Evolutionary conservation across 2,113 vertebrate species (phyloP).

Genomic region (Malurus cyaneus): DNA sequence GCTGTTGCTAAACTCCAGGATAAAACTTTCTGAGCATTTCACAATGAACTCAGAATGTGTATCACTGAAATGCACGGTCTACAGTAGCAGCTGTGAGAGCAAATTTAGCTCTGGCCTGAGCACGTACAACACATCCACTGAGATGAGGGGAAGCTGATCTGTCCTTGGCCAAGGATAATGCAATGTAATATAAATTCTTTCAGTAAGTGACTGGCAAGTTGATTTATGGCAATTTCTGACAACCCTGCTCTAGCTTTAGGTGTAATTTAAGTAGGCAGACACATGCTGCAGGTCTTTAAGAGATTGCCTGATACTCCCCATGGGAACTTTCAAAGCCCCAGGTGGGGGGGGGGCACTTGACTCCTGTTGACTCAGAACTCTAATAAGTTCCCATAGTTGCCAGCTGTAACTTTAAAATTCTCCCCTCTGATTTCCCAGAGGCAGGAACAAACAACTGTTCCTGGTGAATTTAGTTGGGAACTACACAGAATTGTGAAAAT

Average conservation of each 20-base stretch:
- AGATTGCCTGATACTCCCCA: background rate
- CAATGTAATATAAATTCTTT: background rate
- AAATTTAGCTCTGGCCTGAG: background rate
- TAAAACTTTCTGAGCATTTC: background rate
- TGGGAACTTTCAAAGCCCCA: background rate
- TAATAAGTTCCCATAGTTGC: background rate
- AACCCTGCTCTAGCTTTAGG: background rate
- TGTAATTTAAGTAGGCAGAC: background rate
- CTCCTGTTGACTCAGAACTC: background rate
- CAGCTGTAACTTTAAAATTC: background rate
- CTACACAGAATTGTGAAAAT: background rate
- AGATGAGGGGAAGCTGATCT: background rate
- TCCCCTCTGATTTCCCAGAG: background rate
- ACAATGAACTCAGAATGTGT: background rate
- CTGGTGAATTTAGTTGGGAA: background rate
- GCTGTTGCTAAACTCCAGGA: slow-evolving; percentile 1
- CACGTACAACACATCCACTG: background rate
- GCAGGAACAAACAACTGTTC: background rate
- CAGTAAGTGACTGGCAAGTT: background rate
- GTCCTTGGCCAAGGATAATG: background rate
- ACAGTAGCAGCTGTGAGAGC: background rate
- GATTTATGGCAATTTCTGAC: background rate
- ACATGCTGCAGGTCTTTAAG: background rate
- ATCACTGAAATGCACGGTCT: background rate
- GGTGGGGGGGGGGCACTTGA: fast-evolving